Conservation (phyloP, 64 coral and sea anemone species). For the Pocillopora damicornis region DNA sequence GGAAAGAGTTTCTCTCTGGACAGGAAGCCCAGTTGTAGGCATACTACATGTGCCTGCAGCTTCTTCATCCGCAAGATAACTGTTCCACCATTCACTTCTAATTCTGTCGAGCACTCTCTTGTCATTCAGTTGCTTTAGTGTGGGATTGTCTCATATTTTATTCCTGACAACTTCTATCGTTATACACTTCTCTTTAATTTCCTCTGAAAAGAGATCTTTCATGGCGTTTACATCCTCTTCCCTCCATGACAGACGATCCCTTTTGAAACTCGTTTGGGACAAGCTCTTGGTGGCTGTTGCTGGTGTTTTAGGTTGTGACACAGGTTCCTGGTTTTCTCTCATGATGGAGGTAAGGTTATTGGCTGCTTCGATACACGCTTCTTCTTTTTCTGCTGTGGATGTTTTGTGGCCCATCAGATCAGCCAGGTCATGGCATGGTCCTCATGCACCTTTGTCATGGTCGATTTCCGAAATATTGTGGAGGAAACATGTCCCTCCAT, state of each 20-base stretch:
- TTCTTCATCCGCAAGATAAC: neutral
- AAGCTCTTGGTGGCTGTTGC: neutral
- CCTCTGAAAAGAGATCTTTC: slow-evolving; percentile 2
- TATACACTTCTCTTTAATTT: neutral
- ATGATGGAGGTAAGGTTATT: neutral
- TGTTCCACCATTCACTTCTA: neutral
- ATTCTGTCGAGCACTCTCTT: slow-evolving; percentile 6
- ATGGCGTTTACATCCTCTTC: neutral
- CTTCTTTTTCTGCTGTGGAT: neutral
- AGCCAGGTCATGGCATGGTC: neutral
- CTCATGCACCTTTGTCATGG: neutral
- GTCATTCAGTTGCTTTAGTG: neutral
- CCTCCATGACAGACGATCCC: neutral
- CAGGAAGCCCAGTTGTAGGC: neutral
- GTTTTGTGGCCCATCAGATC: neutral
- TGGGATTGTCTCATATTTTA: neutral
- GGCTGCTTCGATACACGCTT: slow-evolving; percentile 1
- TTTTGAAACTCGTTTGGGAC: neutral
- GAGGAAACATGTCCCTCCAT: neutral
- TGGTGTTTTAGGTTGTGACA: neutral
- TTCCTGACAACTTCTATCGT: slow-evolving; percentile 1
- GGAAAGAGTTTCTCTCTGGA: neutral
- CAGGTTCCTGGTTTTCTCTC: neutral
- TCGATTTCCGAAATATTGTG: neutral
- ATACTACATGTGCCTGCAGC: neutral